Evolutionary conservation across 2,888 invertebrate genomes (phyloP).

Genomic region (Drosophila setosimentum): DNA sequence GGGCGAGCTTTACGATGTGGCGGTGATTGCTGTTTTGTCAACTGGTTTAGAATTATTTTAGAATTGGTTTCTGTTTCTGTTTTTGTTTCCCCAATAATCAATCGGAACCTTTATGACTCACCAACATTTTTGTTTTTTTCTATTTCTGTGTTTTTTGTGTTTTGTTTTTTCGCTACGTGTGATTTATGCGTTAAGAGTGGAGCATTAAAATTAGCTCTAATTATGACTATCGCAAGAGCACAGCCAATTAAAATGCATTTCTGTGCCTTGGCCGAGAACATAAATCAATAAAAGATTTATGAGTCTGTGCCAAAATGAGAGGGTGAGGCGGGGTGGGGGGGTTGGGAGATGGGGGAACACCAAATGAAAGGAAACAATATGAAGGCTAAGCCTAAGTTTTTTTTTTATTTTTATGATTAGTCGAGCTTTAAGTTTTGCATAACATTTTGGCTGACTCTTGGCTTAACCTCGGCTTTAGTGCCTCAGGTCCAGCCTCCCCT

Average conservation of each 20-base stretch:
- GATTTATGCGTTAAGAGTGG: slow-evolving; percentile 67
- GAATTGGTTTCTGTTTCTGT: not conserved
- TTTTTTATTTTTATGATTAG: slow-evolving; percentile 80
- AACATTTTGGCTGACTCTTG: slow-evolving; percentile 58
- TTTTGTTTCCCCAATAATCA: not conserved
- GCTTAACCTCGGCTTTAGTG: slow-evolving; percentile 5
- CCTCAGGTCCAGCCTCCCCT: slow-evolving; percentile 2
- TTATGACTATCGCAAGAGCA: slow-evolving; percentile 71
- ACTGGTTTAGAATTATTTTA: slow-evolving; percentile 19
- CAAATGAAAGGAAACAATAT: slow-evolving; percentile 12
- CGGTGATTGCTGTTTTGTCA: slow-evolving; percentile 51
- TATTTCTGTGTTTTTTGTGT: not conserved
- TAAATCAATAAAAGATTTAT: slow-evolving; percentile 80
- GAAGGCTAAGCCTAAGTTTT: slow-evolving; percentile 65
- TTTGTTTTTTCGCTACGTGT: slow-evolving; percentile 25
- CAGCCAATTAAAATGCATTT: slow-evolving; percentile 80
- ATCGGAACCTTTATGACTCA: slow-evolving; percentile 54
- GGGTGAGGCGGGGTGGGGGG: too few species aligned
- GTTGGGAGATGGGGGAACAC: not conserved
- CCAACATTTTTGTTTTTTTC: slow-evolving; percentile 26
- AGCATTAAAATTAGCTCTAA: slow-evolving; percentile 79
- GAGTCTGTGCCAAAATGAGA: slow-evolving; percentile 63
- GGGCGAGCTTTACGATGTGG: slow-evolving; percentile 41
- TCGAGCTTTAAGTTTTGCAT: slow-evolving; percentile 69
- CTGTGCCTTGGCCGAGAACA: slow-evolving; percentile 50